Evolutionary conservation across 2,113 vertebrate genomes (phyloP).

Genomic region (Paedocypris sp.): DNA sequence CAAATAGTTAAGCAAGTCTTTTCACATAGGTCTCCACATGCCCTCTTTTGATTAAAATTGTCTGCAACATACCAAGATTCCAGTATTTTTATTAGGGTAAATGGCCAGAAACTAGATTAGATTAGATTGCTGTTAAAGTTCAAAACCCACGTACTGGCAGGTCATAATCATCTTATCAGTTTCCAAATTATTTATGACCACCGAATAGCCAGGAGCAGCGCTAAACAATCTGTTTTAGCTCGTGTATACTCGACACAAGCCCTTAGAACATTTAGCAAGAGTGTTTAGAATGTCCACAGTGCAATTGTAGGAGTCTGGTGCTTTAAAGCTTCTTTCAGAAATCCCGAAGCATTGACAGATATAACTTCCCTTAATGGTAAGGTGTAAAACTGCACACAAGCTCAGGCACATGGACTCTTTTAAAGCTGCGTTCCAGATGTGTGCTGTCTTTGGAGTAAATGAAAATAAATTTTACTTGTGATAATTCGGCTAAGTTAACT

Average conservation of each 20-base stretch:
- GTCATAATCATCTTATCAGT: background rate
- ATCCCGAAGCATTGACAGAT: no score
- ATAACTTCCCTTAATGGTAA: no score
- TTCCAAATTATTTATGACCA: slow-evolving; percentile 9
- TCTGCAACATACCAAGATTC: background rate
- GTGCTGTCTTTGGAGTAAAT: slow-evolving; percentile 13
- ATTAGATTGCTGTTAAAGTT: background rate
- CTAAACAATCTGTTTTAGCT: background rate
- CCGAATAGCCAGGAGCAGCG: background rate
- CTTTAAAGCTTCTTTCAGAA: no score
- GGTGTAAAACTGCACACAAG: background rate
- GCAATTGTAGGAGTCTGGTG: no score
- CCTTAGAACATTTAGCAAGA: background rate
- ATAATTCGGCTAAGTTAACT: no score
- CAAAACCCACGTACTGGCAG: background rate
- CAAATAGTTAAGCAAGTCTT: no score
- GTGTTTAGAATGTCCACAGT: background rate
- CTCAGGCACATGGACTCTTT: background rate
- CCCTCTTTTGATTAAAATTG: no score
- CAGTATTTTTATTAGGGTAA: background rate
- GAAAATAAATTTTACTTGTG: slow-evolving; percentile 22
- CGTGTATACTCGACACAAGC: background rate
- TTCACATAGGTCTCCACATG: no score
- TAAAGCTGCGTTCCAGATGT: slow-evolving; percentile 36
- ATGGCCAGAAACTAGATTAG: slow-evolving; percentile 15